These are phyloP conservation scores for Caenorhabditis angaria DNA, from an alignment of 2,888 invertebrate genomes.

Conservation along the genomic window DNA sequence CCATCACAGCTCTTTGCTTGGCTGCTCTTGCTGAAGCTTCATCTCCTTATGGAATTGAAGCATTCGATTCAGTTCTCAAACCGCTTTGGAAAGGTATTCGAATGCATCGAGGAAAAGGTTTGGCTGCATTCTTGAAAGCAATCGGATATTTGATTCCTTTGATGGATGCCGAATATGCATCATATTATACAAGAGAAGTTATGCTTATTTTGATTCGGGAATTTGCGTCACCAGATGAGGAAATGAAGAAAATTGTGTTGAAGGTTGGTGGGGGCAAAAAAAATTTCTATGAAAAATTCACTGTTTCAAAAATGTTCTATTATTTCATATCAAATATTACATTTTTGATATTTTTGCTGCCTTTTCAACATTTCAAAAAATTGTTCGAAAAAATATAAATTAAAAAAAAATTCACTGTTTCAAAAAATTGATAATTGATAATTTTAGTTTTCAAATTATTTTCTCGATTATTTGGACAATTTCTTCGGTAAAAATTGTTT, in stretches of 20 bases:
- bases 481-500: too few relatives aligned
- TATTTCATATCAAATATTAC: too few relatives aligned
- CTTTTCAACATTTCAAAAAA: too few relatives aligned
- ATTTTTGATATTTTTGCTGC: too few relatives aligned
- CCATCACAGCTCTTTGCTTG: conserved; percentile 96
- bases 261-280: conserved; percentile 82
- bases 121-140: conserved; percentile 98
- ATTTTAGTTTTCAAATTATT: too few relatives aligned
- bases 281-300: too few relatives aligned
- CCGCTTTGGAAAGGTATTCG: conserved; percentile 97
- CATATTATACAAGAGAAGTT: conserved; percentile 98
- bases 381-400: too few relatives aligned
- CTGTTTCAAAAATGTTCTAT: too few relatives aligned
- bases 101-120: conserved; percentile 84
- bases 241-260: conserved; percentile 99
- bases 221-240: conserved; percentile 99
- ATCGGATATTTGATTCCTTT: conserved; percentile 98
- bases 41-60: conserved; percentile 99
- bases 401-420: too few relatives aligned
- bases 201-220: conserved; percentile 98
- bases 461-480: too few relatives aligned
- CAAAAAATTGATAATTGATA: too few relatives aligned
- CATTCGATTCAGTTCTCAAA: conserved; percentile 98
- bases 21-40: conserved; percentile 98
- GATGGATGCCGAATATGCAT: conserved; percentile 97